phyloP scores from a whole-genome alignment of 2,888 invertebrate species.

The Sminthurinus aureus region DNA sequence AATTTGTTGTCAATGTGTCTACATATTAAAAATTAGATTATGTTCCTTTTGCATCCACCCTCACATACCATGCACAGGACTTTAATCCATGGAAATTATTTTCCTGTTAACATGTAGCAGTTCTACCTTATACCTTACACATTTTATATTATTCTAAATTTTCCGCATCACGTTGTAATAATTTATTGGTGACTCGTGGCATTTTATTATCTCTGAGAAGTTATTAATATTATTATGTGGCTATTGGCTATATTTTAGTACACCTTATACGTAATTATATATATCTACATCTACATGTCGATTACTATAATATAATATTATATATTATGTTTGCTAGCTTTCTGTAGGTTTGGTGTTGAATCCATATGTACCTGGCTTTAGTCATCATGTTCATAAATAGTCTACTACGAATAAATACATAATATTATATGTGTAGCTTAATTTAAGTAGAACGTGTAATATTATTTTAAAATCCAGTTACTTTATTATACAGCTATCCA shows the following conservation, averaged over 20 bases:
- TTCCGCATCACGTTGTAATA: no score
- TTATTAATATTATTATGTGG: no score
- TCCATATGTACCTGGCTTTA: conserved; percentile 10
- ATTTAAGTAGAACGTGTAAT: background rate
- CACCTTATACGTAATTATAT: no score
- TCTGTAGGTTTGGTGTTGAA: background rate
- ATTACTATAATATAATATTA: no score
- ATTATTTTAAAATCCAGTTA: background rate
- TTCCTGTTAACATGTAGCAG: background rate
- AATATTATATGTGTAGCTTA: background rate
- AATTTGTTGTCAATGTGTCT: no score
- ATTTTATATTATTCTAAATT: no score
- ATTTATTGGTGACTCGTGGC: no score
- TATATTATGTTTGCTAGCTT: background rate
- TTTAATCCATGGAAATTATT: background rate
- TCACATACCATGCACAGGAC: background rate
- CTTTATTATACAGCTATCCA: background rate
- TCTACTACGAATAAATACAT: background rate
- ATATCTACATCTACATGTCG: no score
- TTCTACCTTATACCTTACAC: background rate
- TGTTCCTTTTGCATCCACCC: no score
- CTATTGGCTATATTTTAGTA: no score
- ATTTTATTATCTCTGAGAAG: no score
- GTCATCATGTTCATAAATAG: background rate
- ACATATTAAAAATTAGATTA: no score